Conservation (phyloP, 1,140 invertebrate species). For the Bacillus rossius region DNA sequence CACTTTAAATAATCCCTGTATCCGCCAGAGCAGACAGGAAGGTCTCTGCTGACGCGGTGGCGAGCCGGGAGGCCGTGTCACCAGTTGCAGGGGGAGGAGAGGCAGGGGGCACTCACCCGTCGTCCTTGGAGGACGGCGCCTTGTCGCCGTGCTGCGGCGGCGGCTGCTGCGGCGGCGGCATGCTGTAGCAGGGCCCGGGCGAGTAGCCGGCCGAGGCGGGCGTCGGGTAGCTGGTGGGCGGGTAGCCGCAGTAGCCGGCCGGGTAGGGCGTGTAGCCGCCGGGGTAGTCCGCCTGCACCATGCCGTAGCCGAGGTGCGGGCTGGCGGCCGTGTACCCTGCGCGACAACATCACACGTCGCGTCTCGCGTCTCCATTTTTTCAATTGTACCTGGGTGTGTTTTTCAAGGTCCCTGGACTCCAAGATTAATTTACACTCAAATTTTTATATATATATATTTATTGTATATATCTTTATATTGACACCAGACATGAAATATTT, state of each 20-base stretch:
- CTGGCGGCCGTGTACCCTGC: conserved; percentile 73
- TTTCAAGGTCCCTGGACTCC: no score
- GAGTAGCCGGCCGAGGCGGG: conserved; percentile 58
- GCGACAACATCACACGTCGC: not conserved
- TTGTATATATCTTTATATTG: no score
- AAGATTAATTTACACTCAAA: no score
- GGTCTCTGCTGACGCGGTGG: no score
- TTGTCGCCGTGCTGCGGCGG: conserved; percentile 65
- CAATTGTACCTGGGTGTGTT: no score
- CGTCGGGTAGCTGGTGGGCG: conserved; percentile 47
- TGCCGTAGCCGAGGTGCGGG: conserved; percentile 76
- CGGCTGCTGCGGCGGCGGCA: conserved; percentile 67
- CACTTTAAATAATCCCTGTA: no score
- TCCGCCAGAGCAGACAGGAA: no score
- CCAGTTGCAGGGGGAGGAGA: not conserved
- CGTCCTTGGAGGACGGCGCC: conserved; percentile 56
- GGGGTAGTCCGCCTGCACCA: conserved; percentile 71
- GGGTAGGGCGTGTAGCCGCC: conserved; percentile 62
- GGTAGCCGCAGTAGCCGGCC: conserved; percentile 52
- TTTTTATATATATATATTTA: no score
- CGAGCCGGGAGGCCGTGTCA: not conserved
- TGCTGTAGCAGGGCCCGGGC: conserved; percentile 68
- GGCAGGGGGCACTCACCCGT: conserved; percentile 54
- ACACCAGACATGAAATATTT: no score
- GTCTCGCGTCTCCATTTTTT: no score